Evolutionary conservation across 2,888 invertebrate genomes (phyloP), one percentile per base, ranked within the genome.

Genomic region (Uropetala carovei): DNA sequence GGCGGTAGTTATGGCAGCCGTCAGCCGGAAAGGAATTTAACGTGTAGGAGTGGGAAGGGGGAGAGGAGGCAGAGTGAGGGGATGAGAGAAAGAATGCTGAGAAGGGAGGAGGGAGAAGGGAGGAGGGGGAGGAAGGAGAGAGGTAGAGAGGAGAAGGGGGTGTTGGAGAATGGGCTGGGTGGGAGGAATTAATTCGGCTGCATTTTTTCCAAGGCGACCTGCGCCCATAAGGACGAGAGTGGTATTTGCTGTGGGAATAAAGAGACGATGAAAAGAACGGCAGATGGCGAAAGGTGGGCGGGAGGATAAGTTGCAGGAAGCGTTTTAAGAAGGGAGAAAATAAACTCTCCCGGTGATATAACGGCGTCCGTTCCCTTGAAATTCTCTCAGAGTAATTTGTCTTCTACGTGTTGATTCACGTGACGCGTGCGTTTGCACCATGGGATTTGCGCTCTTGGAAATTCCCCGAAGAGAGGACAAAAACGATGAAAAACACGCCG

Each of bases 121-220:
- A 2, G 75, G 22, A 18, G 10, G 8, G 27, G 75, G 22, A 75
- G 27, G 75, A 11, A 5, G 75, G 27, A n/a, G 0, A 10, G 16
- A 16, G 64, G 7, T 0, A n/a, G 68, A 8, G 68, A 11, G 27
- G 75, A 75, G 75, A 75, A 8, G 68, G 22, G 68, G 22, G 68
- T 22, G 27, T 22, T 13, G 75, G 1, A 27, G 22, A 75, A 75
- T 75, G 75, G 27, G 22, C 22, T 18, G 18, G 18, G 22, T 27
- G 27, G 43, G 43, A 43, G 43, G 43, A 43, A 75, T 75, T 75
- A 75, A 75, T 75, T 75, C 75, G 75, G 27, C 75, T 75, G 75
- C 75, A 75, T 75, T 75, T 75, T 75, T 75, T 22, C 75, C 75
- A 75, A 75, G 75, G 75, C 75, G 75, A 75, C 75, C 75, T 27